Evolutionary conservation across 2,888 invertebrate genomes (phyloP), one percentile per base, ranked within the genome.

Genomic region (Himalopsyche tibetana): DNA sequence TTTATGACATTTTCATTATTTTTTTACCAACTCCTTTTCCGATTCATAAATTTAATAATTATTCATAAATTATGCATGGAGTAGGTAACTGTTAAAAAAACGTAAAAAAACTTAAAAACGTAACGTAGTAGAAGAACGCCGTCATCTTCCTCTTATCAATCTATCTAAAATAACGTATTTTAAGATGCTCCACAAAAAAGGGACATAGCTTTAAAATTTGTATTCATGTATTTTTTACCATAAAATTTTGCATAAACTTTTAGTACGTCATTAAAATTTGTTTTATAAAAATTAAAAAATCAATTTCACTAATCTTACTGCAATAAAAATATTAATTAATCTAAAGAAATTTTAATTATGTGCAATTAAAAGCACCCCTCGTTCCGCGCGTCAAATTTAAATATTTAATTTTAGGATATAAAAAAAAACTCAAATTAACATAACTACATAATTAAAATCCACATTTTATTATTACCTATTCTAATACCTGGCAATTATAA

Each of bases 401-500:
- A 63, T 63, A 63, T 63, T 63, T 63, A 63, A 63, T 63, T 63
- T 63, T 63, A 9, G 63, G 19, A 28, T 19, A 63, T 19, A 6
- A 19, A 63, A 63, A 63, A 63, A 63, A 63, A 63, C n/a, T 19
- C 63, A 9, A 63, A 63, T 63, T 63, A 19, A 63, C 63, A 63
- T 63, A 63, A 63, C 63, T 28, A 63, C 63, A 19, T 63, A 63
- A 63, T 63, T 63, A 63, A 63, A 63, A 19, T 51, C 15, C 15
- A 51, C 51, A 51, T 63, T 28, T 63, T 63, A 63, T 63, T 63
- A 63, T 63, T 63, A 28, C 63, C 28, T 19, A 63, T 63, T 63
- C 63, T 63, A 63, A 63, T 63, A 63, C 63, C 63, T 63, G 82
- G 36, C 55, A 82, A 82, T 82, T 45, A 82, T 82, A 51, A 55